Evolutionary conservation across 2,888 invertebrate genomes (phyloP).

Genomic region (Chydorus sphaericus): DNA sequence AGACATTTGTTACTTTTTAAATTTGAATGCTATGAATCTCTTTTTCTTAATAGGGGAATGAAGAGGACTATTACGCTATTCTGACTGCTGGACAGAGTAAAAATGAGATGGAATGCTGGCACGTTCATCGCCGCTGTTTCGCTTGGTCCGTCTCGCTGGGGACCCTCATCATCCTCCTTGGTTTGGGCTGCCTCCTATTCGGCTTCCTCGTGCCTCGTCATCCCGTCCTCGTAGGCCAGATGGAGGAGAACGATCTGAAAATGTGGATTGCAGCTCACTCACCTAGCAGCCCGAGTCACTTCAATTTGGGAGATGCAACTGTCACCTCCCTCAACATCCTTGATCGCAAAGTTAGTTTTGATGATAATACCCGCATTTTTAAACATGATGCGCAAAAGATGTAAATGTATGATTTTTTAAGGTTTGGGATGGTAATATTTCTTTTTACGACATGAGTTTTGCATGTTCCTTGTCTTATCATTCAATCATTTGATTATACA

Average conservation of each 20-base stretch:
- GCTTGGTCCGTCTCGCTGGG: conserved; percentile 2
- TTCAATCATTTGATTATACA: too few relatives aligned
- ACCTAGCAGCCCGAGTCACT: not conserved
- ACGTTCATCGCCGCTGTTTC: not conserved
- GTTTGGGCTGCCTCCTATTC: conserved; percentile 1
- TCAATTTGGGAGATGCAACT: not conserved
- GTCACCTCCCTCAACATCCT: not conserved
- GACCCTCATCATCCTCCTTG: not conserved
- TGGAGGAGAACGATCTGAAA: conserved; percentile 7
- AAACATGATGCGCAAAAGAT: too few relatives aligned
- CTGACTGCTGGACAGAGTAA: not conserved
- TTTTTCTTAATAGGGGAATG: not conserved
- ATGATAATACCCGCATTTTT: too few relatives aligned
- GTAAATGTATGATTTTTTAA: too few relatives aligned
- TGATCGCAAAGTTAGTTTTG: too few relatives aligned
- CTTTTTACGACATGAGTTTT: too few relatives aligned
- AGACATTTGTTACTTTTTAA: too few relatives aligned
- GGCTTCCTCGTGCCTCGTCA: conserved; percentile 9
- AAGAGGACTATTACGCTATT: not conserved
- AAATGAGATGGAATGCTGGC: not conserved
- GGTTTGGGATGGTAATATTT: too few relatives aligned
- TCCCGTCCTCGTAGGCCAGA: not conserved
- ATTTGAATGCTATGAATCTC: not conserved
- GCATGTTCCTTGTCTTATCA: too few relatives aligned
- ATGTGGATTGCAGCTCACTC: conserved; percentile 1